Conservation (phyloP, 2,888 invertebrate species). For the Phortica magna region DNA sequence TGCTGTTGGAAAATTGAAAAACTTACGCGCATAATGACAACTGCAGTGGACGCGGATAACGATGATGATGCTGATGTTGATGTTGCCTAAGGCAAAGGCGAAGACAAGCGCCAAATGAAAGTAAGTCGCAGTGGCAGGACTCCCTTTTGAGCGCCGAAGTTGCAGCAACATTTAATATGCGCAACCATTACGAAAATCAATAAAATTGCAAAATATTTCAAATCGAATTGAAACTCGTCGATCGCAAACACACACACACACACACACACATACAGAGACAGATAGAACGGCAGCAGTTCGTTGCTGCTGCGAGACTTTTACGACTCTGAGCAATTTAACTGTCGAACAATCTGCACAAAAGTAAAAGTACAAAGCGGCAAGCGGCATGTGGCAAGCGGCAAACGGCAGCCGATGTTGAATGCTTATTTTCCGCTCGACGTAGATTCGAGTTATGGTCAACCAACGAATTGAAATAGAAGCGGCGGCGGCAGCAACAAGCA, state of each 20-base stretch:
- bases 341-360: slow-evolving; percentile 55
- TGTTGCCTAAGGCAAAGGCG: slow-evolving; percentile 12
- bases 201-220: slow-evolving; percentile 68
- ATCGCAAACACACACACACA: slow-evolving; percentile 1
- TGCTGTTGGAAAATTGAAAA: slow-evolving; percentile 52
- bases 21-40: slow-evolving; percentile 61
- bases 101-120: background rate
- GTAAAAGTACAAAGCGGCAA: background rate
- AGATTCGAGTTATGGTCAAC: background rate
- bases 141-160: background rate
- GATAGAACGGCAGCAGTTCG: slow-evolving; percentile 17
- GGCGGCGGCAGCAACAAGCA: background rate
- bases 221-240: slow-evolving; percentile 49
- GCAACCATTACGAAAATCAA: slow-evolving; percentile 66
- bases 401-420: background rate
- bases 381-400: too few relatives aligned
- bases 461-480: background rate
- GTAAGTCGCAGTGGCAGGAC: background rate
- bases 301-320: slow-evolving; percentile 54
- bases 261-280: background rate
- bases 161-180: slow-evolving; percentile 60
- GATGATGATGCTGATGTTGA: slow-evolving; percentile 26
- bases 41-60: slow-evolving; percentile 41
- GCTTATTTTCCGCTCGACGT: background rate
- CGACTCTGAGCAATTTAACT: slow-evolving; percentile 57